Base-by-base conservation (phyloP, 2,888 invertebrate genomes). In the Diarsia mendica region DNA sequence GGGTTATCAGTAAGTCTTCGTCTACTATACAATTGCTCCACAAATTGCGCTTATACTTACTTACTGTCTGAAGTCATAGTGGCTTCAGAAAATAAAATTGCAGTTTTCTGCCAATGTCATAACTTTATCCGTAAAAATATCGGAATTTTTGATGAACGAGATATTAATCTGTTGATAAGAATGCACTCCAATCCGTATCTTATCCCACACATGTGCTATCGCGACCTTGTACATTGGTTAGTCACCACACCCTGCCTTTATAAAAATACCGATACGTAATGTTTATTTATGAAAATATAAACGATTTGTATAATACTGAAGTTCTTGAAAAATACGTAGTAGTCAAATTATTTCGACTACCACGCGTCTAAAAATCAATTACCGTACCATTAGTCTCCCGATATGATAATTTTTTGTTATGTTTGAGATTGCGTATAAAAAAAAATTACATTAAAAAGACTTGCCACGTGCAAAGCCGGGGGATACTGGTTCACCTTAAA, bases 161-260 rank as follows among this genome's bases (percentile, higher is more conserved):
- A 51, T 72, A 71, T 64, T 77, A 72, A 68, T 68, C 58, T 60
- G 6, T 2, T 68, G 79, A 79, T 84, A 79, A 79, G 75, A 71
- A 0, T 70, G 72, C 75, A 85, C 68, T 77, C 15, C 44, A 69
- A 73, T 71, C 77, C 66, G 48, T 76, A 80, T 85, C 83, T 76
- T 85, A 83, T 80, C 71, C 75, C 49, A 28, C 39, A 58, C 53
- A 58, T 9, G 20, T 67, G 58, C 82, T 83, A 85, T 85, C 83
- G 60, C 68, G 63, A 78, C 83, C 83, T 85, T 78, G 83, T 61
- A n/a, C 46, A 51, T 51, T 65, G n/a, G 11, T 82, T 77, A 74
- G 68, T 71, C 82, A 80, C 83, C 65, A 28, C 53, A 69, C 68
- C 73, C 73, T 67, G 53, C 72, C 74, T 48, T 28, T n/a, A 67